phyloP scores from a whole-genome alignment of 64 coral and sea anemone genomes.

The Acropora yongei region DNA sequence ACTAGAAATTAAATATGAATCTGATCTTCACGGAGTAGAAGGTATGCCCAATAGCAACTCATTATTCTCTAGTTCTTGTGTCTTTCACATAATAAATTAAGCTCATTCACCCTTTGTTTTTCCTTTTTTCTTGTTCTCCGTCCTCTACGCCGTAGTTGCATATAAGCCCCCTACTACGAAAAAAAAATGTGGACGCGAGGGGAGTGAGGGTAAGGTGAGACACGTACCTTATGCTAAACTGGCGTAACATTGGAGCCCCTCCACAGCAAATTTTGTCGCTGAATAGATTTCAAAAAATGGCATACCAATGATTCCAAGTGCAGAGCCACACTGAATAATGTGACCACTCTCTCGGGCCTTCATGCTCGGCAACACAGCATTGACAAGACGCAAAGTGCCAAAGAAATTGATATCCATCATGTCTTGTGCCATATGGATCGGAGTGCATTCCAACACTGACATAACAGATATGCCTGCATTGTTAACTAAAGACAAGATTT shows the following conservation, averaged over 20 bases:
- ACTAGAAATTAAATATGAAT: no score
- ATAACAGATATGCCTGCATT: slow-evolving; percentile 47
- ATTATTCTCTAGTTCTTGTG: no score
- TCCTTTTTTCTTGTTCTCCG: no score
- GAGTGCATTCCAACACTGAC: slow-evolving; percentile 1
- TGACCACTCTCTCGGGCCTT: slow-evolving; percentile 46
- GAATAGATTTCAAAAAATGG: slow-evolving; percentile 46
- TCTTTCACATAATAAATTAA: no score
- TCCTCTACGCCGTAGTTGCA: no score
- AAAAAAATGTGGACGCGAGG: no score
- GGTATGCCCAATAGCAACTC: no score
- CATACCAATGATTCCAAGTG: background rate
- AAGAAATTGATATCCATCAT: slow-evolving; percentile 54
- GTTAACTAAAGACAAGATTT: slow-evolving; percentile 17
- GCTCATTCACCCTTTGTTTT: no score
- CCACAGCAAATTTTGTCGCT: slow-evolving; percentile 69
- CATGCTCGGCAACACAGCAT: slow-evolving; percentile 50
- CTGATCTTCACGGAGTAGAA: no score
- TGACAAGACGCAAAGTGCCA: slow-evolving; percentile 35
- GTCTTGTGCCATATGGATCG: slow-evolving; percentile 17
- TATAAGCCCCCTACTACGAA: no score
- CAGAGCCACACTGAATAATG: slow-evolving; percentile 35
- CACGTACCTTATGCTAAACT: slow-evolving; percentile 59
- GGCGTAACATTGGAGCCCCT: slow-evolving; percentile 54
- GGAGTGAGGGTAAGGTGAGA: background rate